Evolutionary conservation across 2,797 vertebrate genomes (phyloP), one percentile per base, ranked within the genome.

Genomic region (Botia kubotai): DNA sequence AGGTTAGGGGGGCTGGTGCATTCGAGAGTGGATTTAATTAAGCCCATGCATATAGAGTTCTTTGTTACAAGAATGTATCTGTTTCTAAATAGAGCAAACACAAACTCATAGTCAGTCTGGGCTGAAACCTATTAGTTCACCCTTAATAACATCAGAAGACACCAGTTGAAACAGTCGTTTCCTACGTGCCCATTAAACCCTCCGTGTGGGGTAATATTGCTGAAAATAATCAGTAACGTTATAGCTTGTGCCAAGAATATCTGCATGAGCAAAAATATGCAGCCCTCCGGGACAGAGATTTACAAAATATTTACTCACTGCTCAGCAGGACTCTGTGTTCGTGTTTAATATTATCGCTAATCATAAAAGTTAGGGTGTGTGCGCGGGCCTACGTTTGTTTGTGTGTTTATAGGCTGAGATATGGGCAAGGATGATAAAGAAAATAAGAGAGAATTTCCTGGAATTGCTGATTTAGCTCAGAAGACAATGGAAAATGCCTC

Each of bases 401-500:
- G 57, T 19, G 48, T 52, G 29, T 79, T 78, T 71, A 46, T 23
- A 23, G 48, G 39, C 6, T 66, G 33, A 39, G 33, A 66, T 66
- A 39, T 53, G 39, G 16, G 13, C 16, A 43, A 58, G n/a, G 43
- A 58, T 7, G 16, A 36, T 29, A 2, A 29, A 50, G 2, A 52
- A 62, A 55, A 23, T 71, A 58, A 26, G 75, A 60, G 23, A 46
- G 72, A 0, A 68, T 67, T 89, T 89, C 81, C 77, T 72, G 21
- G 46, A 88, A 84, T 69, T 52, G 74, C 8, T n/a, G 67, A 14
- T 77, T 65, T 74, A n/a, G 16, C 55, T 36, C 66, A 26, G 21
- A 80, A 81, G 66, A 86, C 81, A 80, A 85, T 82, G 17, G 81
- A 82, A 83, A 74, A 81, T 71, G 60, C 68, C 77, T 77, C 57